Percentiles rank a stretch among this genome's conserved stretches.
Evolutionary conservation across 2,113 vertebrate species (phyloP).

Genomic region (Choloepus hoffmanni): DNA sequence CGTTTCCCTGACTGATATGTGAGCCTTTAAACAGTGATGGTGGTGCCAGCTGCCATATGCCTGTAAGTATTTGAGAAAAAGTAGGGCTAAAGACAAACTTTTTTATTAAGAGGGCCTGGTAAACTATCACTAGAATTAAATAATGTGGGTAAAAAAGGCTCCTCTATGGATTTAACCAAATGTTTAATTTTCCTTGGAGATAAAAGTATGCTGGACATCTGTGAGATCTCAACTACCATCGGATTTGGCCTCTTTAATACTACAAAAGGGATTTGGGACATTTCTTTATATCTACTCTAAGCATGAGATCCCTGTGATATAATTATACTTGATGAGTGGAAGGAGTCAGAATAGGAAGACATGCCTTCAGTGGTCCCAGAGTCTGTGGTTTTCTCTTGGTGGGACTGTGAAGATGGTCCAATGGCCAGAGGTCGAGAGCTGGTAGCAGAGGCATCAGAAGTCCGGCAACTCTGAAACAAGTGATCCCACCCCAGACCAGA

Average conservation of each 20-base stretch:
- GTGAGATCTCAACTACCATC: constrained; percentile 85
- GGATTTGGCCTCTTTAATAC: constrained; percentile 87
- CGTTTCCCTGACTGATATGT: constrained; percentile 77
- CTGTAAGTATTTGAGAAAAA: constrained; percentile 85
- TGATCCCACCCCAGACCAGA: constrained; percentile 73
- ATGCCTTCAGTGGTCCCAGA: constrained; percentile 83
- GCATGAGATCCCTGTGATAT: constrained; percentile 70
- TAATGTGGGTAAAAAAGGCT: constrained; percentile 79
- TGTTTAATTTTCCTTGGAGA: constrained; percentile 85
- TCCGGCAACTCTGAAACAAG: constrained; percentile 88
- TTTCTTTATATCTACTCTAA: constrained; percentile 83
- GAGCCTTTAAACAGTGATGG: constrained; percentile 84
- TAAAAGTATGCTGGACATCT: constrained; percentile 86
- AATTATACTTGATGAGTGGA: constrained; percentile 76
- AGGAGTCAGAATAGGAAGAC: constrained; percentile 80
- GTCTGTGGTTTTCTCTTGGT: constrained; percentile 76
- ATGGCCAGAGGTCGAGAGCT: constrained; percentile 74
- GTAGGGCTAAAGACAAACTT: constrained; percentile 85
- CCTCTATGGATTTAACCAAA: constrained; percentile 85
- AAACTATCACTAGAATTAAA: constrained; percentile 80
- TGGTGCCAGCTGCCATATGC: constrained; percentile 83
- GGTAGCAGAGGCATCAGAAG: constrained; percentile 79
- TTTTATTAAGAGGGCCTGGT: constrained; percentile 67
- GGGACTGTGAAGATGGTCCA: constrained; percentile 69
- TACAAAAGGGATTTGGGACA: constrained; percentile 82